Evolutionary conservation across 2,888 invertebrate species (phyloP).

Genomic region (Drosophila robusta): DNA sequence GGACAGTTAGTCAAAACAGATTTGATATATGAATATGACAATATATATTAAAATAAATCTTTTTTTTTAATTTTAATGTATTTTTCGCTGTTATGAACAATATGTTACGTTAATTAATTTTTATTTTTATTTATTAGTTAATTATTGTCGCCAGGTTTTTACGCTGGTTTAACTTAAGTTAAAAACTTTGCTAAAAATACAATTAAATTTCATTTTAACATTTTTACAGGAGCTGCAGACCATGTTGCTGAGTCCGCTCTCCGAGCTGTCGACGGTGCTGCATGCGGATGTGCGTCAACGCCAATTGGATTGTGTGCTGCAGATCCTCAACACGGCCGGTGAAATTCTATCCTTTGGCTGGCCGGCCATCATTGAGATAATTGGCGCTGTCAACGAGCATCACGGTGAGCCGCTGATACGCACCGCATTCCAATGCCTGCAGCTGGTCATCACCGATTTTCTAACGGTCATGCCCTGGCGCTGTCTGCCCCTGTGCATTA

Average conservation of each 20-base stretch:
- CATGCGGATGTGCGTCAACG: conserved; percentile 97
- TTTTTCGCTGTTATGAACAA: too few relatives aligned
- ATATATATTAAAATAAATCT: too few relatives aligned
- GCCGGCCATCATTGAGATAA: conserved; percentile 97
- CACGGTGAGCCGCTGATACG: conserved; percentile 97
- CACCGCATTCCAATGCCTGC: conserved; percentile 97
- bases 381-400: conserved; percentile 97
- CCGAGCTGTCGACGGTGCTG: conserved; percentile 95
- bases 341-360: conserved; percentile 97
- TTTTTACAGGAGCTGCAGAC: conserved; percentile 90
- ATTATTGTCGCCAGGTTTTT: too few relatives aligned
- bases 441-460: conserved; percentile 97
- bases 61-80: too few relatives aligned
- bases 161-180: too few relatives aligned
- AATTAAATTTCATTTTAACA: too few relatives aligned
- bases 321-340: conserved; percentile 96
- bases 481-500: conserved; percentile 95
- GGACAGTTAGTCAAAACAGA: too few relatives aligned
- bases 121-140: too few relatives aligned
- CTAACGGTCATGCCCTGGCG: conserved; percentile 96
- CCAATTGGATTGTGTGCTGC: conserved; percentile 97
- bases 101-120: too few relatives aligned
- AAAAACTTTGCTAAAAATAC: too few relatives aligned
- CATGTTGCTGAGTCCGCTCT: conserved; percentile 93
- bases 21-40: too few relatives aligned